Evolutionary conservation across 1,140 invertebrate genomes (phyloP), one percentile per base, ranked within the genome.

Genomic region (Macrobrachium nipponense): DNA sequence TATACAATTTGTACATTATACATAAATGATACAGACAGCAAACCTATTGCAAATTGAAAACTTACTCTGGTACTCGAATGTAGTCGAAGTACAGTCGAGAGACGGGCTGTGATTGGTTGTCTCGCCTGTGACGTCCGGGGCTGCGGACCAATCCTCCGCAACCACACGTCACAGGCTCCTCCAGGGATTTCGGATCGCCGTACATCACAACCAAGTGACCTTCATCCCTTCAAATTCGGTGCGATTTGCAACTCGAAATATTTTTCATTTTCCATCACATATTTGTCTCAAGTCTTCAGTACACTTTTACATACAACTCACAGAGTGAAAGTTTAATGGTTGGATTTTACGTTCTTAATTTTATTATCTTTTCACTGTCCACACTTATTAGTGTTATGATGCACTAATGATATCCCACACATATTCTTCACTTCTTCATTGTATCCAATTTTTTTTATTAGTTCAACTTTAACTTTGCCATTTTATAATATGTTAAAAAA

Each of bases 11-110:
- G 36, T 72, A n/a, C 43, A 73, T 23, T 23, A 11, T 43, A 72
- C 68, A 18, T n/a, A 72, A 20, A 2, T 62, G 2, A n/a, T 18
- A 73, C 73, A 59, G 20, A 76, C 23, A 8, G 6, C 43, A 51
- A 77, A 36, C 0, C 36, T 8, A 36, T 2, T 6, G 60, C 43
- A 14, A 14, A 20, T 0, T 0, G 20, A 6, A 61, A 14, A 77
- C 82, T 83, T 64, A 83, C 82, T 73, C 76, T 58, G 82, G 82
- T 23, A 83, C 72, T 2, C 82, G 72, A n/a, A 83, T 83, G 82
- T 83, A 83, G 73, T 83, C 82, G 20, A 83, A 83, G 60, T 83
- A 83, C 36, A 83, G 82, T 66, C 82, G 75, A n/a, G 82, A 66
- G 51, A 83, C 82, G 36, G 70, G 72, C 59, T 83, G 72, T 51